Evolutionary conservation across 2,113 vertebrate species (phyloP), one percentile per base, ranked within the genome.

Genomic region (Sylvicapra grimmia): DNA sequence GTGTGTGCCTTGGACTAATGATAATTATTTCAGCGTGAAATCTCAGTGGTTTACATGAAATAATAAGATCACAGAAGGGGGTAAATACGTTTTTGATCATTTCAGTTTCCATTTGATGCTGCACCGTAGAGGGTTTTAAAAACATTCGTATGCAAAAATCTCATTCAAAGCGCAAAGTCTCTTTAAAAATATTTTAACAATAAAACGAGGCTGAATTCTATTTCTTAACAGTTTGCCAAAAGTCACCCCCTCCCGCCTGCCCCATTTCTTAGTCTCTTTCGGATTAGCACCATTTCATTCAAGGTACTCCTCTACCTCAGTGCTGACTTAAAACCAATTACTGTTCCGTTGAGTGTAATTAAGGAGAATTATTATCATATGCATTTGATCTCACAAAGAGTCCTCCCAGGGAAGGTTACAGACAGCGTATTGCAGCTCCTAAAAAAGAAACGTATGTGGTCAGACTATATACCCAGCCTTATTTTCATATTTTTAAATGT

Each of bases 11-110:
- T 99, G 98, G 98, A 98, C 99, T 98, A 98, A 99, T 98, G 99
- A 98, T 99, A 99, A 99, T 99, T 99, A 99, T 99, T 99, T 99
- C 99, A 99, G 99, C 97, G 99, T 99, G 99, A 99, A 99, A 98
- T 99, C 98, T 97, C 98, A 98, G 99, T 98, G 98, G 98, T 99
- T 99, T 99, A 98, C 98, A 98, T 99, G 98, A 99, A 99, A 98
- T 99, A 99, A 98, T 99, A 99, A 99, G 98, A 99, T 99, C 98
- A 98, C 98, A 99, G 99, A 98, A 99, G 99, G 99, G 98, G 98
- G 99, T 99, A 99, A 99, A 99, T 99, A 99, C 97, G 98, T 98
- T 98, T 99, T 99, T 99, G 99, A 99, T 99, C 98, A 98, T 98
- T 99, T 99, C 98, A 97, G 98, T 98, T 99, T 98, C 98, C 97